Evolutionary conservation across 2,113 vertebrate species (phyloP).

Genomic region (Gopherus evgoodei): DNA sequence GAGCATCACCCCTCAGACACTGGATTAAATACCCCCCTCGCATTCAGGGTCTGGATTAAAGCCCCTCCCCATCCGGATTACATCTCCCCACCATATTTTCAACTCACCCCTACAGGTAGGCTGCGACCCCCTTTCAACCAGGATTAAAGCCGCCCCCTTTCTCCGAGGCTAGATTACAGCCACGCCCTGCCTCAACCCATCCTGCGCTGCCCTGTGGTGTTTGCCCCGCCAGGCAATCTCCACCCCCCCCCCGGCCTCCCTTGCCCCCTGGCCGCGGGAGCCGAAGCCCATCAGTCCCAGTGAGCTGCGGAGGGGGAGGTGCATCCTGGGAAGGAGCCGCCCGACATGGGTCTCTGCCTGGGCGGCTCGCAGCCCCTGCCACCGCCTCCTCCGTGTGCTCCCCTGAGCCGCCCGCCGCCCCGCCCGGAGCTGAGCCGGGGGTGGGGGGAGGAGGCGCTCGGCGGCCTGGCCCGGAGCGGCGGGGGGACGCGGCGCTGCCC

Average conservation of each 20-base stretch:
- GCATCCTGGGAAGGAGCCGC: constrained; percentile 43
- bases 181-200: background rate
- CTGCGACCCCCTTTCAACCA: background rate
- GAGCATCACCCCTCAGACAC: background rate
- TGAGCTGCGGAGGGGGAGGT: constrained; percentile 29
- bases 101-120: background rate
- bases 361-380: background rate
- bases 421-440: constrained; percentile 31
- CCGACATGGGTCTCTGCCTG: constrained; percentile 53
- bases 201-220: background rate
- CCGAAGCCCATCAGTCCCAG: background rate
- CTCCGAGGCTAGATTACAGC: background rate
- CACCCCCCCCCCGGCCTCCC: background rate
- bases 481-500: constrained; percentile 60
- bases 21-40: background rate
- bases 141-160: background rate
- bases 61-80: background rate
- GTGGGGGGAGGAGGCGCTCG: background rate
- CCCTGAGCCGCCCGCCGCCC: background rate
- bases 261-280: background rate
- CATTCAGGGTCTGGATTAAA: background rate
- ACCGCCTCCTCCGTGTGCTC: background rate
- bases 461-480: constrained; percentile 63
- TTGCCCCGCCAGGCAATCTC: background rate
- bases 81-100: background rate